Conservation (phyloP, 2,888 invertebrate genomes). For the Aquatica leii region DNA sequence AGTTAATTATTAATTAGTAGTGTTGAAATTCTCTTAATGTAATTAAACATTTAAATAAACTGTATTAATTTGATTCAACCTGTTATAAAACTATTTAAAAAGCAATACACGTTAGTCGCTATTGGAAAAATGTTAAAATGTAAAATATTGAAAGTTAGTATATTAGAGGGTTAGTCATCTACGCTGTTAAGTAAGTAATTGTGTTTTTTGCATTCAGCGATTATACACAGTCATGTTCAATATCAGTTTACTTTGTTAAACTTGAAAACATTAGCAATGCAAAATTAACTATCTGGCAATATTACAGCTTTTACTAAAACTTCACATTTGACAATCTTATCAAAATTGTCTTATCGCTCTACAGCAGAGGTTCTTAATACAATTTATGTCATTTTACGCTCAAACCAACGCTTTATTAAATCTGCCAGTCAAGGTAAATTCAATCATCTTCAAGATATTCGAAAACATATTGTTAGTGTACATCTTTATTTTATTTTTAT, state of each 20-base stretch:
- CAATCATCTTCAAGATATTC: conserved; percentile 22
- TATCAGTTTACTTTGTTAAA: conserved; percentile 8
- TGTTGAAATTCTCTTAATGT: too few relatives aligned
- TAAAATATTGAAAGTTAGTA: too few relatives aligned
- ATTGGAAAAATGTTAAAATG: too few relatives aligned
- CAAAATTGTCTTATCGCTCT: conserved; percentile 45
- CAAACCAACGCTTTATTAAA: conserved; percentile 25
- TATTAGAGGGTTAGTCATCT: too few relatives aligned
- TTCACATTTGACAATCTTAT: conserved; percentile 39
- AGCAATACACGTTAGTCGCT: too few relatives aligned
- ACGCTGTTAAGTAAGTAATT: too few relatives aligned
- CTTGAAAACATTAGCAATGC: conserved; percentile 27
- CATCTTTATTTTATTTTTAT: neutral
- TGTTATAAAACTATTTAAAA: too few relatives aligned
- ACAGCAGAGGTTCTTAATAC: conserved; percentile 42
- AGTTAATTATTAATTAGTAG: too few relatives aligned
- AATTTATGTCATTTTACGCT: conserved; percentile 33
- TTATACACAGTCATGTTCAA: too few relatives aligned
- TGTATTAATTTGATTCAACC: too few relatives aligned
- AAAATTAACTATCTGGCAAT: conserved; percentile 28
- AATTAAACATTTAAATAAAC: too few relatives aligned
- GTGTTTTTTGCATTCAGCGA: too few relatives aligned
- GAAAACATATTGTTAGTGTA: conserved; percentile 9
- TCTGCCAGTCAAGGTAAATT: conserved; percentile 27
- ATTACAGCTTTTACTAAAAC: conserved; percentile 21